A percentile compares a stretch with the other conserved stretches of the same genome.
phyloP scores from a whole-genome alignment of 2,888 invertebrate genomes.

The Zonitis immaculata region DNA sequence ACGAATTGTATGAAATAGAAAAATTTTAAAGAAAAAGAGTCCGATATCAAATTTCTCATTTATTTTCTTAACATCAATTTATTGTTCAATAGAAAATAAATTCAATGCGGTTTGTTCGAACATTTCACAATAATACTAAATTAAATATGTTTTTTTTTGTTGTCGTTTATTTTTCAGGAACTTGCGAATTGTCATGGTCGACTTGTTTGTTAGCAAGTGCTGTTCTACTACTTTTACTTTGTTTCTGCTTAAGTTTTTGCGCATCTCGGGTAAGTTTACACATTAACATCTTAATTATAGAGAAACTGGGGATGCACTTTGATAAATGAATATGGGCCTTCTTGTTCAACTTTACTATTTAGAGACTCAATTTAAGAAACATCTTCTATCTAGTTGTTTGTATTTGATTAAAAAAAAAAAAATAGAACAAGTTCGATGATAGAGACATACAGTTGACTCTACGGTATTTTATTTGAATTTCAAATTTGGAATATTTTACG shows the following conservation, averaged over 20 bases:
- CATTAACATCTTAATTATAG: not conserved
- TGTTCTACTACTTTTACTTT: constrained; percentile 51
- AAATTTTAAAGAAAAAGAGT: too few relatives aligned
- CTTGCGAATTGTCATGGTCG: constrained; percentile 57
- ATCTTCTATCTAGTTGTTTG: too few relatives aligned
- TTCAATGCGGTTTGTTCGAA: not conserved
- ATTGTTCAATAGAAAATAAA: not conserved
- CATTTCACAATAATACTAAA: not conserved
- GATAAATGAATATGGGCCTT: not conserved
- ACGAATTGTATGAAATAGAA: too few relatives aligned
- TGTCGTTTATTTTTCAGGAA: constrained; percentile 46
- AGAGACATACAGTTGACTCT: not conserved
- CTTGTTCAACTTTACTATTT: not conserved
- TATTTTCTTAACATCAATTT: not conserved
- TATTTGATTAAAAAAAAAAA: too few relatives aligned
- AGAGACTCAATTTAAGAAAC: too few relatives aligned
- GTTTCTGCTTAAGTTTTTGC: constrained; percentile 56
- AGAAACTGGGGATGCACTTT: not conserved
- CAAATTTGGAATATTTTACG: not conserved
- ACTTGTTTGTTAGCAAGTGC: constrained; percentile 53
- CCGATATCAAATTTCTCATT: not conserved
- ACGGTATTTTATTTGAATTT: not conserved
- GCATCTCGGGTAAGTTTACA: constrained; percentile 47
- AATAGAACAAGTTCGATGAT: not conserved
- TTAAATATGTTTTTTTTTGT: not conserved